Evolutionary conservation across 1,140 invertebrate genomes (phyloP), one percentile per base, ranked within the genome.

Genomic region (Aethina tumida): DNA sequence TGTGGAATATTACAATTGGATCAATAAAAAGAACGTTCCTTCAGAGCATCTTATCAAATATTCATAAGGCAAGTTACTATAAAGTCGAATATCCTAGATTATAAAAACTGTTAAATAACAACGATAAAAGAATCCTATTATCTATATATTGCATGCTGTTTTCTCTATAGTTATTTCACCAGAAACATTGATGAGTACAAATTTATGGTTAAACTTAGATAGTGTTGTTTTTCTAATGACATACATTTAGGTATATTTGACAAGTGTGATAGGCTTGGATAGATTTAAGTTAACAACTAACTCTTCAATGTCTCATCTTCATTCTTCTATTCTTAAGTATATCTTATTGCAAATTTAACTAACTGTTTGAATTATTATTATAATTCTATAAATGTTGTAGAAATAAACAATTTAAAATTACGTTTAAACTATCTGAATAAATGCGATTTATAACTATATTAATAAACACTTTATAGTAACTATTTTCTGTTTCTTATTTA

Each of bases 191-290:
- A 40, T 27, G 37, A 43, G 45, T 48, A 43, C 40, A 47, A 47
- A 47, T 47, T 39, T 40, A 27, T 43, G 33, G 30, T 47, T 43
- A 39, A 47, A 32, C 32, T 35, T 41, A 33, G 35, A 43, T 47
- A 43, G 28, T 25, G n/a, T n/a, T n/a, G n/a, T n/a, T n/a, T 14
- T 35, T 18, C 18, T 18, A 35, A 28, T 39, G 31, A 43, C 18
- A 37, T 29, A 47, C 41, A 45, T 42, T 47, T 43, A n/a, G n/a
- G n/a, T n/a, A n/a, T n/a, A n/a, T 43, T 36, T 42, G 35, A 39
- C 39, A 38, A 43, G 41, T 35, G 32, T 47, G 24, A 24, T 42
- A 42, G 35, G 28, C 30, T 16, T 15, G 16, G 34, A n/a, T 26
- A 35, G 34, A n/a, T 35, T 26, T 10, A 19, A 38, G 30, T 18